Percentiles rank a stretch among this genome's conserved stretches.
Evolutionary conservation across 2,113 vertebrate species (phyloP).

Genomic region (Spea multiplicata): DNA sequence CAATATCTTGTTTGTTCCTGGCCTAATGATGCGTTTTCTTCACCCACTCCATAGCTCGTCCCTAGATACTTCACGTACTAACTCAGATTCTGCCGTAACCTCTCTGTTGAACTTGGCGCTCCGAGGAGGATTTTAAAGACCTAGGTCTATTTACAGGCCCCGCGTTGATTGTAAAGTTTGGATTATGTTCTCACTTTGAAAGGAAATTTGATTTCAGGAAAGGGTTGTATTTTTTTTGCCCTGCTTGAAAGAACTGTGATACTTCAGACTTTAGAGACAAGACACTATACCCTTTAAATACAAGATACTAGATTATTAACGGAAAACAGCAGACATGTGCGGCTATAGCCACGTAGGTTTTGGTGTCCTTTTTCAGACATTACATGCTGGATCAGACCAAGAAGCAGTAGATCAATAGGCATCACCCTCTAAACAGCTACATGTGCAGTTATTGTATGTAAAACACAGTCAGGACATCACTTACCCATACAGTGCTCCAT

Average conservation of each 20-base stretch:
- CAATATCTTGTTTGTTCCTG: conserved; percentile 20
- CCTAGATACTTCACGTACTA: neutral
- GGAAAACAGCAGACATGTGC: no score
- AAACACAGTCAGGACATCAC: conserved; percentile 54
- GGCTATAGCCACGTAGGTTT: no score
- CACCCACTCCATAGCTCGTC: neutral
- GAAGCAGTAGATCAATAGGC: no score
- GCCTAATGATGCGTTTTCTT: conserved; percentile 18
- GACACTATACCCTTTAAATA: no score
- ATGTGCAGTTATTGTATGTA: neutral
- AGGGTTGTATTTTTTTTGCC: neutral
- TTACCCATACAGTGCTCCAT: conserved; percentile 90
- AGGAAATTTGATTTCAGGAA: neutral
- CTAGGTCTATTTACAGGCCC: neutral
- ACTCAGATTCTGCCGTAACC: conserved; percentile 1
- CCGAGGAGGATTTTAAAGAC: conserved; percentile 1
- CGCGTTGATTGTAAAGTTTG: neutral
- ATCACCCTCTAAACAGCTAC: neutral
- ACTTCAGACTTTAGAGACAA: no score
- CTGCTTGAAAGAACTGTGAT: neutral
- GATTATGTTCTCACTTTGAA: neutral
- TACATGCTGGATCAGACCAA: no score
- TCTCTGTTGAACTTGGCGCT: neutral
- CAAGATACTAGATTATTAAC: no score
- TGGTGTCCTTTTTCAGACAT: no score